Evolutionary conservation across 2,113 vertebrate genomes (phyloP), one percentile per base, ranked within the genome.

Genomic region (Merops nubicus): DNA sequence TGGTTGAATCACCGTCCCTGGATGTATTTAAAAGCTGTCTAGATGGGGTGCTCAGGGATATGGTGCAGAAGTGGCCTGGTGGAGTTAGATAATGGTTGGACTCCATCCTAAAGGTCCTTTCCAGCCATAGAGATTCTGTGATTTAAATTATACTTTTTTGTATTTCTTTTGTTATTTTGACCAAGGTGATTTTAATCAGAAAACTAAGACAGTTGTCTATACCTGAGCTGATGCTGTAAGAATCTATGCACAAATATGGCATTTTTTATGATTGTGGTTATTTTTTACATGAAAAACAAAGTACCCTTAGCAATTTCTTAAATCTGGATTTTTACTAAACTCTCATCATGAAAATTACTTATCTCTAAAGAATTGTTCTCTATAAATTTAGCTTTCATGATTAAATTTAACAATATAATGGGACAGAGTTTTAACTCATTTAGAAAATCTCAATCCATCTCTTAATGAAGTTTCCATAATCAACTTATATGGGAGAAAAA

Each of bases 401-500:
- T 94, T 95, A 94, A 81, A 95, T 96, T 92, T 88, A 93, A 64
- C 62, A 67, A 59, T 67, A n/a, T 69, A 93, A 73, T 81, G 67
- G 86, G 81, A 75, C 56, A 92, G 67, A 88, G 85, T 90, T 94
- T 90, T 90, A 95, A 88, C 75, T 94, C 23, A 36, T 50, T 93
- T 96, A 88, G 82, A 88, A 94, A 90, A 79, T 81, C 88, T 88
- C 85, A 75, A 40, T 94, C 70, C 64, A 84, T 88, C 79, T 63
- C 51, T 72, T 93, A 96, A 93, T 93, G 82, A 93, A 86, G 43
- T 90, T 96, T 88, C 68, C 28, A 11, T 92, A 94, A 95, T 86
- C 79, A 90, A 47, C 12, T 96, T 88, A 54, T 12, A 28, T 54
- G 43, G n/a, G 17, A 21, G 43, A 19, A 9, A 10, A 48, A 20